phyloP scores from a whole-genome alignment of 1,140 invertebrate species.

The Phocides pigmalion region DNA sequence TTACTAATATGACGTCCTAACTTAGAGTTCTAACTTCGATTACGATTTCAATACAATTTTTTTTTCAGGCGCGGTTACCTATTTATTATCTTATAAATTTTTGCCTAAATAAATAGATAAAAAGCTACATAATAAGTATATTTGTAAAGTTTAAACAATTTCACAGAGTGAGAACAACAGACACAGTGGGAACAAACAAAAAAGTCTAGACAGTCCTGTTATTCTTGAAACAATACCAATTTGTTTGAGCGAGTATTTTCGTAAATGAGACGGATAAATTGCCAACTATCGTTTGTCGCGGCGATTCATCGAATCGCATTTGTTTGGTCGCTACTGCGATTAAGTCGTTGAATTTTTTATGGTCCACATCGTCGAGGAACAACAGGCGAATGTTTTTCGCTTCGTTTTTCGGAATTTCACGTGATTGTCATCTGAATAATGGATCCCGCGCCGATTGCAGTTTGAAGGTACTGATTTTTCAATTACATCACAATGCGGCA shows the following conservation, averaged over 20 bases:
- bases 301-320: constrained; percentile 53
- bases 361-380: constrained; percentile 65
- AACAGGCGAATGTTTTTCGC: constrained; percentile 70
- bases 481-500: constrained; percentile 70
- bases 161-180: constrained; percentile 21
- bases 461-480: constrained; percentile 69
- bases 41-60: too few relatives aligned
- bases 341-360: constrained; percentile 79
- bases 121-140: too few relatives aligned
- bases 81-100: too few relatives aligned
- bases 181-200: constrained; percentile 15
- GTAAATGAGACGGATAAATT: constrained; percentile 59
- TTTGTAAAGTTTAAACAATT: constrained; percentile 33
- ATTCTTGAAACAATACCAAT: constrained; percentile 27
- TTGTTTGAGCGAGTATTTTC: constrained; percentile 45
- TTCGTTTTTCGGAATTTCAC: constrained; percentile 77
- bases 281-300: constrained; percentile 56
- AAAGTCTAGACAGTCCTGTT: constrained; percentile 28
- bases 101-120: too few relatives aligned
- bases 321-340: constrained; percentile 69
- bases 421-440: constrained; percentile 80
- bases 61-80: too few relatives aligned
- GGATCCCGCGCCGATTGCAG: constrained; percentile 54
- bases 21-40: too few relatives aligned
- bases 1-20: too few relatives aligned